These are phyloP conservation scores for Fragum fragum DNA, from an alignment of 2,888 invertebrate genomes.

Conservation along the genomic window DNA sequence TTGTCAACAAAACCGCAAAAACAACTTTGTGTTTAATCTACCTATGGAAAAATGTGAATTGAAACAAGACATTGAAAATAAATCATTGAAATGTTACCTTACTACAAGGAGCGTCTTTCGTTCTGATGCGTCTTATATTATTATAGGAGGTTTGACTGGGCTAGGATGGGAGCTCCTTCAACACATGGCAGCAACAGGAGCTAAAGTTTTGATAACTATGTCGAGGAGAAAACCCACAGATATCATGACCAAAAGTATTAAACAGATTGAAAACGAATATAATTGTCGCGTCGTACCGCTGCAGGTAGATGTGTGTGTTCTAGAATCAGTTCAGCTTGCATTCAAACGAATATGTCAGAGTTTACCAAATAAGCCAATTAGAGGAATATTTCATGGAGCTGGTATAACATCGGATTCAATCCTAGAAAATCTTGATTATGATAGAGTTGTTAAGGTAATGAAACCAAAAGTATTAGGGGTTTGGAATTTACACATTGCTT, in stretches of 20 bases:
- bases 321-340: slow-evolving; percentile 4
- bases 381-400: slow-evolving; percentile 10
- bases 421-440: neutral
- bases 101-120: slow-evolving; percentile 40
- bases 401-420: neutral
- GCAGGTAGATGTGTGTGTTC: slow-evolving; percentile 61
- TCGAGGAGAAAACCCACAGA: slow-evolving; percentile 54
- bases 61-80: neutral
- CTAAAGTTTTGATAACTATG: slow-evolving; percentile 65
- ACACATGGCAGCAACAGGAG: slow-evolving; percentile 67
- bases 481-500: slow-evolving; percentile 6
- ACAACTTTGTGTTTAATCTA: neutral
- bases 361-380: neutral
- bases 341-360: neutral
- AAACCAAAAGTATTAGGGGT: neutral
- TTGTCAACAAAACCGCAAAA: neutral
- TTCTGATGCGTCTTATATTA: slow-evolving; percentile 60
- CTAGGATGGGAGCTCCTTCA: slow-evolving; percentile 72
- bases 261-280: slow-evolving; percentile 36
- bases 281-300: slow-evolving; percentile 56
- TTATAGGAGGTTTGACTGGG: slow-evolving; percentile 75
- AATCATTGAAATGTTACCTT: neutral
- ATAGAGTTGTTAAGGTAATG: neutral
- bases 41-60: neutral
- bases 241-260: slow-evolving; percentile 54